A percentile compares a stretch with the other conserved stretches of the same genome.
These are phyloP conservation scores for Spicauda simplicius DNA, from an alignment of 2,888 invertebrate genomes.

Conservation along the genomic window DNA sequence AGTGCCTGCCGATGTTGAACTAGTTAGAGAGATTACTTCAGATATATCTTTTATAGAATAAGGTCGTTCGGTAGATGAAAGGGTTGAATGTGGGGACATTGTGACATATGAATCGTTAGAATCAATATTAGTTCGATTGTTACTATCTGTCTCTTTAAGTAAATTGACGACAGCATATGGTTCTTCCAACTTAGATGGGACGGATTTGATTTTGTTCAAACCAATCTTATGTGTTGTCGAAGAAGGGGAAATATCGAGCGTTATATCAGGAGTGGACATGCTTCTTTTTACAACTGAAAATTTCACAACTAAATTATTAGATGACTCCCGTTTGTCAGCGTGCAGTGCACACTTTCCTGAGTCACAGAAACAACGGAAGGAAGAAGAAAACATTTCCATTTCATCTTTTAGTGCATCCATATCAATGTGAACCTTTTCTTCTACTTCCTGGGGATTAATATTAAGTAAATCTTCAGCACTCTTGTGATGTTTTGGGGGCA, in stretches of 20 bases:
- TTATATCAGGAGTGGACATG: slow-evolving; percentile 78
- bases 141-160: slow-evolving; percentile 60
- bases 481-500: slow-evolving; percentile 69
- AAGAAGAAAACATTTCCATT: slow-evolving; percentile 63
- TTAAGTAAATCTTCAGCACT: slow-evolving; percentile 77
- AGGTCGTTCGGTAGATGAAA: slow-evolving; percentile 59
- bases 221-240: slow-evolving; percentile 56
- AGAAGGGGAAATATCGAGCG: slow-evolving; percentile 64
- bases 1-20: slow-evolving; percentile 67
- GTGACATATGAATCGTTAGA: slow-evolving; percentile 49
- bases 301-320: slow-evolving; percentile 65
- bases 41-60: slow-evolving; percentile 77
- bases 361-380: slow-evolving; percentile 79
- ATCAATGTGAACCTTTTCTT: slow-evolving; percentile 65
- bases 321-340: slow-evolving; percentile 61
- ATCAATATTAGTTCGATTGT: slow-evolving; percentile 41
- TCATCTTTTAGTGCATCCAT: slow-evolving; percentile 58
- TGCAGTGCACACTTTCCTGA: slow-evolving; percentile 68
- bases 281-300: slow-evolving; percentile 78
- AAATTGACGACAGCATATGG: slow-evolving; percentile 69
- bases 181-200: slow-evolving; percentile 69
- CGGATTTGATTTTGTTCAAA: slow-evolving; percentile 68
- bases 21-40: slow-evolving; percentile 71
- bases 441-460: slow-evolving; percentile 52
- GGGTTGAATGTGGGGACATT: slow-evolving; percentile 67